Base-by-base conservation (phyloP, 2,888 invertebrate species). In the Pinctada fucata region DNA sequence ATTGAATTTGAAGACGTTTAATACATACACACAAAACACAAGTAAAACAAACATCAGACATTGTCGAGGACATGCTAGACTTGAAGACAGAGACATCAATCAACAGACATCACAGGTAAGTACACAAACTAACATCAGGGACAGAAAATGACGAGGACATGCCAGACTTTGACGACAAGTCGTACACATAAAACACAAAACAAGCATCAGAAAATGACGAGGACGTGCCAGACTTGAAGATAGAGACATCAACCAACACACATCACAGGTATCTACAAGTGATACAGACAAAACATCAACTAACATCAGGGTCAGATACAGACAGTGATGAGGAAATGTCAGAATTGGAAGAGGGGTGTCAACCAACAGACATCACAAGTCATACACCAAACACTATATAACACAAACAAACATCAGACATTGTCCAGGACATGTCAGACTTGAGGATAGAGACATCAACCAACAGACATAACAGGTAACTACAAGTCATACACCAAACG, bases 201-300 rank as follows among this genome's bases (percentile, higher is more conserved):
- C 86, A 89, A 85, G 90, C 89, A 83, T 48, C 94, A 0, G 97
- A 97, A 89, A 96, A 96, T 2, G 97, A 97, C 1, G 97, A 97
- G 89, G 96, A 96, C 80, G 96, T 97, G 88, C 97, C 97, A 83
- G 97, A 97, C 89, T 93, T 97, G 97, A 97, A 92, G 97, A 97
- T 93, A 96, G 96, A 73, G 95, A 95, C 66, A 93, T 95, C 0
- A 95, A 95, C 13, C 95, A 88, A 67, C 88, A 89, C 68, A 84
- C 85, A 58, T 90, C 88, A 76, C 87, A 89, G 86, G 90, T 89
- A 83, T 48, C 0, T 16, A 45, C 8, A 13, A n/a, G 0, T 16
- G n/a, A n/a, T n/a, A n/a, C 58, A 8, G 58, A 58, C 58, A 58
- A 58, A 10, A 58, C 58, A 58, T 6, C 6, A 58, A 58, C 58